Base-by-base conservation (phyloP, 2,113 vertebrate species). In the Hepsetus odoe region DNA sequence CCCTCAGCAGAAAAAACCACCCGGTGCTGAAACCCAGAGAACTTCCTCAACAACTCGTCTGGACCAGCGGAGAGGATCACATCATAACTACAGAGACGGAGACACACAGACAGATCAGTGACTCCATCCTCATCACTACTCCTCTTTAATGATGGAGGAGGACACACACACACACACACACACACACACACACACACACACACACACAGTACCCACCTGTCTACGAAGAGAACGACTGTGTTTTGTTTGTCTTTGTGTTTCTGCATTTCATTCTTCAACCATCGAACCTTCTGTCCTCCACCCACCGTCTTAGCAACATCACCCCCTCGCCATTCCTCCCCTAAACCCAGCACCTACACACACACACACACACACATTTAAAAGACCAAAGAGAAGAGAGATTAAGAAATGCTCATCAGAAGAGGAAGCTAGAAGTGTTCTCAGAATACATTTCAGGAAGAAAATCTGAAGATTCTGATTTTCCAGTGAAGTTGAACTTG, bases 241-340 rank as follows among this genome's bases (percentile, higher is more conserved):
- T 95, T 91, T 10, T 88, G 79, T 3, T 82, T 83, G 14, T 90
- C 87, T 0, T 86, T 84, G 0, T 93, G 85, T 68, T 92, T 93
- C 55, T 93, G 88, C 83, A 96, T 93, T 81, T 95, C 95, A 7
- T 90, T 90, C 86, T 95, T 95, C 74, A 96, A 76, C 95, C 95
- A 96, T n/a, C 96, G 87, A 20, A 97, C 96, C 83, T 97, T 97
- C 92, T 97, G 96, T 8, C 96, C 96, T 53, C 96, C 96, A 0
- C 96, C 96, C 0, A 97, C 94, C 0, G 96, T 96, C 10, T 93
- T 85, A 2, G 92, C 91, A 35, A 93, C 88, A 5, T 93, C 92
- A 0, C 92, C 92, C 1, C 40, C 11, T 9, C 5, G 1, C 40
- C 40, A 5, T 11, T 42, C 11, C 12, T 42, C 5, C 1, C 11